A percentile compares a stretch with the other conserved stretches of the same genome.
Conservation (phyloP, 2,797 vertebrate species). For the Podarcis lilfordi region DNA sequence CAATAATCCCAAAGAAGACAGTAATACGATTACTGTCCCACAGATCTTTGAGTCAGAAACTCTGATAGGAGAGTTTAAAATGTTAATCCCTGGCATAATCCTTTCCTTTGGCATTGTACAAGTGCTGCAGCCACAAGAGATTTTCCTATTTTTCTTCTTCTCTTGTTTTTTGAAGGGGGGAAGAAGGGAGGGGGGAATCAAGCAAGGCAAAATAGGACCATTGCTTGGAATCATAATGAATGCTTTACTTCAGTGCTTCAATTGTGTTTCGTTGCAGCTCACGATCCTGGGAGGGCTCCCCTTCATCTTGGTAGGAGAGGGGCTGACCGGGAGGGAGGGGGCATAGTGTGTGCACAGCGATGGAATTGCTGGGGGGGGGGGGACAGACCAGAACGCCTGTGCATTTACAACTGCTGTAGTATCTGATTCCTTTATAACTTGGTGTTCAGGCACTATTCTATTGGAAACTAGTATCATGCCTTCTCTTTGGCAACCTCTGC, state of each 20-base stretch:
- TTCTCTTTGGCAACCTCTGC: slow-evolving; percentile 38
- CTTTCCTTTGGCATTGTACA: slow-evolving; percentile 79
- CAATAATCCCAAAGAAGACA: slow-evolving; percentile 80
- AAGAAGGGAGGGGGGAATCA: slow-evolving; percentile 47
- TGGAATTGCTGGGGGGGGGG: background rate
- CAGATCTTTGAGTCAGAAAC: slow-evolving; percentile 86
- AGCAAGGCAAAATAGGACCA: slow-evolving; percentile 63
- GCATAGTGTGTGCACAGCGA: background rate
- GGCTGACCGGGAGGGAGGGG: background rate
- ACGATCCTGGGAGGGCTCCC: slow-evolving; percentile 60
- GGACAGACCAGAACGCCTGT: slow-evolving; percentile 46
- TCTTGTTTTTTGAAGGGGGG: slow-evolving; percentile 56
- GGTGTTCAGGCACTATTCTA: slow-evolving; percentile 1
- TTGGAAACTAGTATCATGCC: slow-evolving; percentile 17
- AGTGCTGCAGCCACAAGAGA: slow-evolving; percentile 69
- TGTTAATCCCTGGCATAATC: slow-evolving; percentile 90
- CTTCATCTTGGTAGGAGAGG: slow-evolving; percentile 66
- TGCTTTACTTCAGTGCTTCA: slow-evolving; percentile 76
- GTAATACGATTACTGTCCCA: slow-evolving; percentile 82
- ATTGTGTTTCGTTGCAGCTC: slow-evolving; percentile 70
- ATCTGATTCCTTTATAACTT: slow-evolving; percentile 53
- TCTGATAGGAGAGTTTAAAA: slow-evolving; percentile 86
- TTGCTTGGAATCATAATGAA: slow-evolving; percentile 77
- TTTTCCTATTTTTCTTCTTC: slow-evolving; percentile 67
- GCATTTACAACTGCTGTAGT: slow-evolving; percentile 46